Evolutionary conservation across 2,888 invertebrate genomes (phyloP), one percentile per base, ranked within the genome.

Genomic region (Argynnis bischoffii): DNA sequence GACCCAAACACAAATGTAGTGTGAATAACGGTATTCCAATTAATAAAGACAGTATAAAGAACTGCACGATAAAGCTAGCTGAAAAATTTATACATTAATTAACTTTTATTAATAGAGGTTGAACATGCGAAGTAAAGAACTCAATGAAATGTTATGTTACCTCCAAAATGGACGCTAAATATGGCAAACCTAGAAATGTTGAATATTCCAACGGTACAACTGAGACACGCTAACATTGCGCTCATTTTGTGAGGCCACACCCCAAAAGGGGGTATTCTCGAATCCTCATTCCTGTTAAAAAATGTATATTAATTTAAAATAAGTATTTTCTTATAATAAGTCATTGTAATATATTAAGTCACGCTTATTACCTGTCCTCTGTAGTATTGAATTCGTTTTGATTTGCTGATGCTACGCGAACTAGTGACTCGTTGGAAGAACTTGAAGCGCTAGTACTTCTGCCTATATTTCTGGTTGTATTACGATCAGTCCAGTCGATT

Each of bases 61-160:
- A 98, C 92, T 98, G 98, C 79, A 98, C 92, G 79, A 98, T 95
- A 88, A 98, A 98, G 89, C 96, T 96, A 69, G 96, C 97, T 95
- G 93, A 55, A 94, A 55, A 41, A 55, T 1, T 15, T 6, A 8
- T 56, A 35, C 16, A 60, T 31, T 47, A 47, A 51, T 65, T 47
- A 59, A 53, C 15, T 54, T 55, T 35, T 15, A n/a, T 47, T 59
- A 53, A 59, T 59, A 31, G 26, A 55, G 3, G 4, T 56, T 50
- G 18, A 56, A 14, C 61, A 61, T 53, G 61, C 61, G 15, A 51
- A 2, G 35, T 18, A 48, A 65, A 59, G 47, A 8, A 35, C 16
- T n/a, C 31, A 35, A 51, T 26, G 2, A 55, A 60, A 61, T 31
- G 26, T 54, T 51, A 14, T 51, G 61, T 84, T 89, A 94, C 96